Conservation (phyloP, 2,113 vertebrate species). For the Chauna torquata region DNA sequence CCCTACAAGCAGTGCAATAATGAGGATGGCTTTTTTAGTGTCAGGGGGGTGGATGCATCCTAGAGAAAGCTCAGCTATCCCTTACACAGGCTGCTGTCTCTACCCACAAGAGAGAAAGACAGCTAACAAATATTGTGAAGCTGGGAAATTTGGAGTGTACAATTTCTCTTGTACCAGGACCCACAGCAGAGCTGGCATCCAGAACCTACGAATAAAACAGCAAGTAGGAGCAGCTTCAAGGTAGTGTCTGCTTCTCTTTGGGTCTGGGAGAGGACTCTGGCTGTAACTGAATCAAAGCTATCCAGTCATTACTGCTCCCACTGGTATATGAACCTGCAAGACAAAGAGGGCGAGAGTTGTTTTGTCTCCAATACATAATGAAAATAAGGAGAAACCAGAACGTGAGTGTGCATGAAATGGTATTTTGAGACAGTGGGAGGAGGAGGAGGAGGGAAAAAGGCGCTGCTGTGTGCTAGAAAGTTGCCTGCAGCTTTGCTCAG, state of each 20-base stretch:
- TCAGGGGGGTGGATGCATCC: neutral
- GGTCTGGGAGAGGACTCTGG: neutral
- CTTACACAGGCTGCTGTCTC: neutral
- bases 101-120: neutral
- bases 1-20: neutral
- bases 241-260: neutral
- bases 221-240: neutral
- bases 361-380: neutral
- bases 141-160: neutral
- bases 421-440: neutral
- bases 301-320: neutral
- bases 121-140: neutral
- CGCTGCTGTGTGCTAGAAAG: neutral
- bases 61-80: neutral
- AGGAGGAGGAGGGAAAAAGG: neutral
- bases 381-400: neutral
- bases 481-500: neutral
- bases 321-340: neutral
- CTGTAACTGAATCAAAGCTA: neutral
- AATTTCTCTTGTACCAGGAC: neutral
- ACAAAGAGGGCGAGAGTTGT: neutral
- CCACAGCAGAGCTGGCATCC: neutral
- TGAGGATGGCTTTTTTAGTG: neutral
- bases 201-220: neutral
- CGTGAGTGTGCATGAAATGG: accelerated